These are phyloP conservation scores for Prionace glauca DNA, from an alignment of 2,797 vertebrate genomes.

Conservation along the genomic window DNA sequence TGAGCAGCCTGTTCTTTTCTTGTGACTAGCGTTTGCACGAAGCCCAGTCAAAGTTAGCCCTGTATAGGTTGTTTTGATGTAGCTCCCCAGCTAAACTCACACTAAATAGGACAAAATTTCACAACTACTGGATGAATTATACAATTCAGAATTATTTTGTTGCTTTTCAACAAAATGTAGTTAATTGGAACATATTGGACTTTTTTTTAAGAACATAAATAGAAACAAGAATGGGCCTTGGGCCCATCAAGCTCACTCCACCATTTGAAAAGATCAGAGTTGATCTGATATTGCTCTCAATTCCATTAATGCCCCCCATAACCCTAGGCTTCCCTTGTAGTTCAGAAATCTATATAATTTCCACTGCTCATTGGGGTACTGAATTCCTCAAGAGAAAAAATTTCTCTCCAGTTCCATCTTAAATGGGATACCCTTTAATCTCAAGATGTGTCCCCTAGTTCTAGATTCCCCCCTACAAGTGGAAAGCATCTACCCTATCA, in stretches of 20 bases:
- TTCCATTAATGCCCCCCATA: background rate
- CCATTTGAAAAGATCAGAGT: background rate
- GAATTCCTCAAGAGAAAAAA: background rate
- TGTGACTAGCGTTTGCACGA: background rate
- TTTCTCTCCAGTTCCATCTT: background rate
- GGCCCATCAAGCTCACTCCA: too few species aligned
- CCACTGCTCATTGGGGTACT: background rate
- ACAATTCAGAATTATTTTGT: constrained; percentile 5
- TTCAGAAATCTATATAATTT: background rate
- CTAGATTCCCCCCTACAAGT: background rate
- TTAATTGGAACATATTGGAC: background rate
- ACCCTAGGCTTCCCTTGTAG: background rate
- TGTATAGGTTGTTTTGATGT: background rate
- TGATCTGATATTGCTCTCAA: background rate
- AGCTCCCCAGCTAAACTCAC: background rate
- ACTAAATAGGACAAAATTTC: background rate
- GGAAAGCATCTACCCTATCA: background rate
- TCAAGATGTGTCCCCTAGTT: background rate
- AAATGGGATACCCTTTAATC: background rate
- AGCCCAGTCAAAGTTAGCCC: background rate
- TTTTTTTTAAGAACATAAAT: background rate
- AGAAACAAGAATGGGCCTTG: background rate
- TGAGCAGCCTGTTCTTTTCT: background rate
- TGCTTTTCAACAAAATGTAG: background rate
- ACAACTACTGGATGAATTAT: background rate